These are phyloP conservation scores for Puffinus mauretanicus DNA, from an alignment of 2,113 vertebrate genomes.

Conservation along the genomic window DNA sequence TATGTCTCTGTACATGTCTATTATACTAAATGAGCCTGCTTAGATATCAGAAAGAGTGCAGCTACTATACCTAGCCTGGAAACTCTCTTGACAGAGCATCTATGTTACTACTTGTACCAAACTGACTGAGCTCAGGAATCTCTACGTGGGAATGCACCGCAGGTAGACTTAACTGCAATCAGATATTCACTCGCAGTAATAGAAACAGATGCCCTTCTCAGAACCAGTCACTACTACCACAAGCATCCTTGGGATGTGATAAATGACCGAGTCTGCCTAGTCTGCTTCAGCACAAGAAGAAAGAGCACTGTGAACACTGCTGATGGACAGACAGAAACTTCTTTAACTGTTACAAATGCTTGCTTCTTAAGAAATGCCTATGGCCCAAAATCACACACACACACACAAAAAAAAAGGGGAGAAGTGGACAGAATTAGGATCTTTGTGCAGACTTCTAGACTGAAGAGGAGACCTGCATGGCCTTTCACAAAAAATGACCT, in stretches of 20 bases:
- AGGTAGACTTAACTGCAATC: neutral
- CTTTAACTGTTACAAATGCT: neutral
- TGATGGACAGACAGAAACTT: neutral
- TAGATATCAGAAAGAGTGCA: neutral
- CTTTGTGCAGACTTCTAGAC: neutral
- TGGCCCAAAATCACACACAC: neutral
- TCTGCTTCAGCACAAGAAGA: neutral
- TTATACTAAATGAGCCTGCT: neutral
- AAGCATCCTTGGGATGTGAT: neutral
- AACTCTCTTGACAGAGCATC: neutral
- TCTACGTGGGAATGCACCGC: neutral
- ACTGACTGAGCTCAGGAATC: neutral
- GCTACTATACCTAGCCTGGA: neutral
- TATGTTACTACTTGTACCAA: neutral
- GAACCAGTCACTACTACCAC: neutral
- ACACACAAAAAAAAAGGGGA: accelerated
- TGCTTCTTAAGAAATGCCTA: neutral
- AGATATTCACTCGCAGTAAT: neutral
- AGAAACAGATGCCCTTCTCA: neutral
- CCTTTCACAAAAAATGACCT: neutral
- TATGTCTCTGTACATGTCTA: neutral
- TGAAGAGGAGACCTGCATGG: neutral
- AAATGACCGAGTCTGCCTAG: neutral
- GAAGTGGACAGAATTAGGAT: neutral
- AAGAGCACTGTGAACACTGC: neutral